phyloP scores from a whole-genome alignment of 1,140 invertebrate genomes.

The Diorhabda sublineata region DNA sequence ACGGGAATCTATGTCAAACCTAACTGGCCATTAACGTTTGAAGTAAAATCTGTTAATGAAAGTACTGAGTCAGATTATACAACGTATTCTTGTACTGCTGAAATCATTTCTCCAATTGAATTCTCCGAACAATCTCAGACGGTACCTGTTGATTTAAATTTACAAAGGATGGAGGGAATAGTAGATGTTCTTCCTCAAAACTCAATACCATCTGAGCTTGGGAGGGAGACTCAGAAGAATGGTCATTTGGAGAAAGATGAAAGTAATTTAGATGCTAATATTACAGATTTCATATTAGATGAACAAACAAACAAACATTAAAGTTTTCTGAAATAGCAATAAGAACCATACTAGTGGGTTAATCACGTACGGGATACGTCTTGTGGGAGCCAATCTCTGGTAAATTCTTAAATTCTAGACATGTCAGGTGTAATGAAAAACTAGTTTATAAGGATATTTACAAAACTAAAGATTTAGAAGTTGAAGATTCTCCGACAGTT shows the following conservation, averaged over 20 bases:
- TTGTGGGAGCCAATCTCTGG: slow-evolving; percentile 26
- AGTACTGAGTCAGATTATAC: not conserved
- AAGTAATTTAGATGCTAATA: slow-evolving; percentile 6
- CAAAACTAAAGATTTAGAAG: slow-evolving; percentile 10
- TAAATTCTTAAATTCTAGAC: slow-evolving; percentile 22
- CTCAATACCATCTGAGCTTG: slow-evolving; percentile 4
- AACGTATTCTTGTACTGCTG: not conserved
- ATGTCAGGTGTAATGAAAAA: slow-evolving; percentile 32
- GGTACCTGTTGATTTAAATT: not conserved
- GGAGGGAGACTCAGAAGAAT: slow-evolving; percentile 1
- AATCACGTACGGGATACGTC: slow-evolving; percentile 23
- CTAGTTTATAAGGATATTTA: slow-evolving; percentile 20
- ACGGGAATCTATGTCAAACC: slow-evolving; percentile 9
- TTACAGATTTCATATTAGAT: not conserved
- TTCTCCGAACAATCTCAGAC: not conserved
- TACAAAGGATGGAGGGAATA: not conserved
- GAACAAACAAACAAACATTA: no score
- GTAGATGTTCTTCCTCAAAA: not conserved
- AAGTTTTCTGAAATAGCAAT: slow-evolving; percentile 21
- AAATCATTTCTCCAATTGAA: not conserved
- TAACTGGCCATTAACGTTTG: slow-evolving; percentile 5
- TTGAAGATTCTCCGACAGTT: not conserved
- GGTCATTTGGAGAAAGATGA: not conserved
- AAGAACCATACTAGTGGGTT: slow-evolving; percentile 26
- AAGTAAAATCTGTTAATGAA: slow-evolving; percentile 4